Evolutionary conservation across 2,113 vertebrate genomes (phyloP).

Genomic region (Argyrosomus japonicus): DNA sequence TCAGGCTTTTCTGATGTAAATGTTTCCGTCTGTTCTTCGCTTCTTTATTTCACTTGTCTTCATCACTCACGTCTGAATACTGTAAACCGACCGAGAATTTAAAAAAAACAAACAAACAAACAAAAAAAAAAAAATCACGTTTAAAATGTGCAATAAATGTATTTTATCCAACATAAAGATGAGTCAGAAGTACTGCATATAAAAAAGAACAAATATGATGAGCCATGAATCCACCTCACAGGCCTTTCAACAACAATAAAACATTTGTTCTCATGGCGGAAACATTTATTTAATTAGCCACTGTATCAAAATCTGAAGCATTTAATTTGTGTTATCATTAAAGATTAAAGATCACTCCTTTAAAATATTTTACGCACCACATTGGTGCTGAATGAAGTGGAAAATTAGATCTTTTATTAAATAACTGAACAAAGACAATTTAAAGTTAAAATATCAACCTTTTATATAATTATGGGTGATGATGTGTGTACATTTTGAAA

Average conservation of each 20-base stretch:
- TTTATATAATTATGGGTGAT: no score
- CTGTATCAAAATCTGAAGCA: not conserved
- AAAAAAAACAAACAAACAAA: not conserved
- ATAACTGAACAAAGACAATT: not conserved
- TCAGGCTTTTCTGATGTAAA: slow-evolving; percentile 27
- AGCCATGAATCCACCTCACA: not conserved
- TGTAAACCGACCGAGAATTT: not conserved
- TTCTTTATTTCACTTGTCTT: slow-evolving; percentile 7
- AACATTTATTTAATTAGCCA: not conserved
- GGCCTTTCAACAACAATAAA: not conserved
- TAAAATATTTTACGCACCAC: no score
- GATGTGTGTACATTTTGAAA: not conserved
- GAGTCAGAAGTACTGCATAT: not conserved
- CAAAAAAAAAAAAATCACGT: not conserved
- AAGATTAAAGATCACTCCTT: not conserved
- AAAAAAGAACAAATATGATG: not conserved
- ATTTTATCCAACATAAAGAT: not conserved
- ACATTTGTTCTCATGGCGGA: not conserved
- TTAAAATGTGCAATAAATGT: not conserved
- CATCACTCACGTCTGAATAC: slow-evolving; percentile 15
- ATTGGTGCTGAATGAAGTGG: no score
- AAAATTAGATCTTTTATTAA: not conserved
- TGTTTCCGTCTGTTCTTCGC: not conserved
- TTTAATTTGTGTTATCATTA: not conserved
- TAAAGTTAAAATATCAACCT: not conserved